Conservation (phyloP, 2,797 vertebrate genomes). For the Glossophaga mutica region DNA sequence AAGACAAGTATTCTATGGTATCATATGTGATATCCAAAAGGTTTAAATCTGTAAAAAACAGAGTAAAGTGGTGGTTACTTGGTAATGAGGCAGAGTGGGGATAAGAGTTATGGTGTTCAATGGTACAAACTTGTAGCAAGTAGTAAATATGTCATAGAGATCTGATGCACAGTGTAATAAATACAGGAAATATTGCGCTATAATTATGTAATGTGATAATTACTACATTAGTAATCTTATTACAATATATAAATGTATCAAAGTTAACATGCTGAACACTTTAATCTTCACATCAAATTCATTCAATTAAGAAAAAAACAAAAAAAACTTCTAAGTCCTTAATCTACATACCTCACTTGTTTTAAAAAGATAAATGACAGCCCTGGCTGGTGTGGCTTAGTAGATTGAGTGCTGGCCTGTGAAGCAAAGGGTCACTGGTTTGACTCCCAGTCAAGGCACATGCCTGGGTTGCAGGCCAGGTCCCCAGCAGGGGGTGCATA, state of each 20-base stretch:
- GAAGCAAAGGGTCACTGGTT: too few species aligned
- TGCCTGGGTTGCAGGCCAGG: too few species aligned
- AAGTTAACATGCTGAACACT: neutral
- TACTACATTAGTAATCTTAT: neutral
- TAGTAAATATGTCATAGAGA: neutral
- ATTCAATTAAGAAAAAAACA: neutral
- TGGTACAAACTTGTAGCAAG: neutral
- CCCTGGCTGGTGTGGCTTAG: neutral
- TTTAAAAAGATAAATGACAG: neutral
- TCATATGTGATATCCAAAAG: too few species aligned
- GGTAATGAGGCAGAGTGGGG: too few species aligned
- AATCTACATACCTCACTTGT: neutral
- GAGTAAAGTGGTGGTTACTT: too few species aligned
- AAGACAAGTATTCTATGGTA: too few species aligned
- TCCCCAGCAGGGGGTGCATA: rapidly evolving
- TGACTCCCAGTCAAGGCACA: too few species aligned
- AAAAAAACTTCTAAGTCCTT: neutral
- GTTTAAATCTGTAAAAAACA: too few species aligned
- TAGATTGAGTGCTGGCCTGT: too few species aligned
- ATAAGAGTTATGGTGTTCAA: neutral
- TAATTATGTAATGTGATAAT: neutral
- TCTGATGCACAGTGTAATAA: neutral
- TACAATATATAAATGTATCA: neutral
- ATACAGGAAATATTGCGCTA: neutral
- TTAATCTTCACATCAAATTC: neutral